Percentiles rank a stretch among this genome's conserved stretches.
phyloP scores from a whole-genome alignment of 2,113 vertebrate species.

The Osmerus mordax region DNA sequence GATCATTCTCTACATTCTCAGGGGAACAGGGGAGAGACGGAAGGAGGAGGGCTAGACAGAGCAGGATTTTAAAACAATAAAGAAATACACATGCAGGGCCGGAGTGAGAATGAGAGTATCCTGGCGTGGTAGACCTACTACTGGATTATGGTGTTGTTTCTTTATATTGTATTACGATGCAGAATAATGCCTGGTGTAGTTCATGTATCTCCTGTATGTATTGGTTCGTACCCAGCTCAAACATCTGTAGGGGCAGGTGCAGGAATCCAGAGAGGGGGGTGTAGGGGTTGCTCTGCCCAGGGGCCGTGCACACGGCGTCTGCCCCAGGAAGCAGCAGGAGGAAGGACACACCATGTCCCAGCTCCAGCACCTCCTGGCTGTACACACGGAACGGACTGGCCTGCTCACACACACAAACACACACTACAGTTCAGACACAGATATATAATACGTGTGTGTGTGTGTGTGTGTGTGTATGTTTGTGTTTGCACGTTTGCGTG shows the following conservation, averaged over 20 bases:
- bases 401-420: slow-evolving; percentile 61
- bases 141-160: no score
- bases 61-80: no score
- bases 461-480: slow-evolving; percentile 1
- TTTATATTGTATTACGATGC: no score
- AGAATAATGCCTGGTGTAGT: not conserved
- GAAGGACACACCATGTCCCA: slow-evolving; percentile 96
- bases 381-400: slow-evolving; percentile 94
- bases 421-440: not conserved
- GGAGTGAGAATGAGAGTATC: no score
- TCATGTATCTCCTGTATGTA: not conserved
- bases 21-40: not conserved
- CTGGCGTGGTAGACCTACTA: no score
- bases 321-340: slow-evolving; percentile 95
- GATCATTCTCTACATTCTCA: not conserved
- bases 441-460: not conserved
- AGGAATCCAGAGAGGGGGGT: slow-evolving; percentile 91
- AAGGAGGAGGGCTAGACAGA: not conserved
- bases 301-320: slow-evolving; percentile 95
- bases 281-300: slow-evolving; percentile 97
- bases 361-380: slow-evolving; percentile 96
- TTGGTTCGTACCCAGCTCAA: slow-evolving; percentile 80
- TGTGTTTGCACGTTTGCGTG: not conserved
- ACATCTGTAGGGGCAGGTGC: slow-evolving; percentile 99
- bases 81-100: no score